These are phyloP conservation scores for Gymnopithys bicolor DNA, from an alignment of 2,797 vertebrate species.

Conservation along the genomic window DNA sequence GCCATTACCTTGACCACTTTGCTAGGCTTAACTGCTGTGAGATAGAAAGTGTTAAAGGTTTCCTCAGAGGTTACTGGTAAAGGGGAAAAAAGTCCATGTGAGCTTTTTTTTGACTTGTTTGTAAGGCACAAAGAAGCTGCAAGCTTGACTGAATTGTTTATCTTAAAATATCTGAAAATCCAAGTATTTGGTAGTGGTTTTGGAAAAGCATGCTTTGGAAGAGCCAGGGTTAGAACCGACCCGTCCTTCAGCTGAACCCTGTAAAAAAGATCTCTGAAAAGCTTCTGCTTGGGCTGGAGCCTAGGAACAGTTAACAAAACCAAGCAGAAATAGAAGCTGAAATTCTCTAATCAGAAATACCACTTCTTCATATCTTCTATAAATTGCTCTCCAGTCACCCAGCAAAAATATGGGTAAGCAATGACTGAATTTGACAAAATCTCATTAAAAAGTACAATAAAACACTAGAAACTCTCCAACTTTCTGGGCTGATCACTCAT, in stretches of 20 bases:
- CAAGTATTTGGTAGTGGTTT: not conserved
- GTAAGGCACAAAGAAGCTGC: slow-evolving; percentile 19
- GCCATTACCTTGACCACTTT: slow-evolving; percentile 53
- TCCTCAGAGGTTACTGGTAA: not conserved
- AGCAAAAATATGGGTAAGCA: slow-evolving; percentile 19
- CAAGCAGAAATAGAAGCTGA: not conserved
- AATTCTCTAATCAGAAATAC: slow-evolving; percentile 1
- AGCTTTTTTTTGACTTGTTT: slow-evolving; percentile 20
- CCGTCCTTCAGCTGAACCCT: slow-evolving; percentile 17
- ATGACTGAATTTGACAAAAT: slow-evolving; percentile 40
- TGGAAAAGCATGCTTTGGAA: not conserved
- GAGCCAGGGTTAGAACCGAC: not conserved
- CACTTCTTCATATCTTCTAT: not conserved
- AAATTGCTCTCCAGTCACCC: slow-evolving; percentile 40
- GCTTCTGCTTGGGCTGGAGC: not conserved
- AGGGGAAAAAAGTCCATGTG: not conserved
- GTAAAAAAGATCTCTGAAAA: not conserved
- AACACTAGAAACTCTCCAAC: slow-evolving; percentile 8
- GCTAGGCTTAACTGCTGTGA: not conserved
- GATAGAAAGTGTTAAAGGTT: slow-evolving; percentile 39
- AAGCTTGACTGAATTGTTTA: not conserved
- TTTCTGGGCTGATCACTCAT: slow-evolving; percentile 31
- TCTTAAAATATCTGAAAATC: slow-evolving; percentile 20
- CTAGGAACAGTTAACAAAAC: slow-evolving; percentile 9
- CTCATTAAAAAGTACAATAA: slow-evolving; percentile 52